phyloP scores from a whole-genome alignment of 2,113 vertebrate genomes.

The Phocoena phocoena region DNA sequence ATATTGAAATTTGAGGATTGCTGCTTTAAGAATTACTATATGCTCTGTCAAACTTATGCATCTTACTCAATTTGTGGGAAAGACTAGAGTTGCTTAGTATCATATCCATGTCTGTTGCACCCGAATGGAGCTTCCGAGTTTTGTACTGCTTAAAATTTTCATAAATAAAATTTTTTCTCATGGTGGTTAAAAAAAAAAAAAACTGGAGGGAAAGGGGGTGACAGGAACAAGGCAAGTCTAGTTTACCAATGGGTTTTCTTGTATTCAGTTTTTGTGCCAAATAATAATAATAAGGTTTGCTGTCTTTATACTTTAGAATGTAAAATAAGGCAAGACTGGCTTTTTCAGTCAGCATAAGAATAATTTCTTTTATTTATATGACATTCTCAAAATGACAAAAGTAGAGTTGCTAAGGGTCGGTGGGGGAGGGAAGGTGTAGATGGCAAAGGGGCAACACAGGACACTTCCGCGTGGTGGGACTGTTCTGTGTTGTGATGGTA shows the following conservation, averaged over 20 bases:
- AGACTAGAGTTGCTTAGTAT: neutral
- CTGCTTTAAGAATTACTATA: neutral
- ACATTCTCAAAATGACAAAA: neutral
- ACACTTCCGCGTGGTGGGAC: neutral
- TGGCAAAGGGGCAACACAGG: neutral
- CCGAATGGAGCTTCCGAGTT: neutral
- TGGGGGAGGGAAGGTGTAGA: neutral
- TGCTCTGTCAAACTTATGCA: neutral
- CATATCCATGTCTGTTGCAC: neutral
- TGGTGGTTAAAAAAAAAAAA: neutral
- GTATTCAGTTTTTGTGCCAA: neutral
- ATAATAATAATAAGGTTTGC: neutral
- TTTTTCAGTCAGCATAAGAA: neutral
- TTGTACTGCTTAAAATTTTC: constrained; percentile 24
- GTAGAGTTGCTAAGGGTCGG: neutral
- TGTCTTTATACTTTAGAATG: neutral
- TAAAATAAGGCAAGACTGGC: neutral
- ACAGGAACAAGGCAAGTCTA: neutral
- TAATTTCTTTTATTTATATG: neutral
- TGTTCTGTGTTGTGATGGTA: neutral
- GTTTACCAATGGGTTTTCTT: neutral
- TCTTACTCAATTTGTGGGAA: neutral
- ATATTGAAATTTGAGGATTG: neutral
- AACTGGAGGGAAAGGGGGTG: neutral
- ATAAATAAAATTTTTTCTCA: constrained; percentile 50